Conservation (phyloP, 2,113 vertebrate species). For the Motacilla alba region DNA sequence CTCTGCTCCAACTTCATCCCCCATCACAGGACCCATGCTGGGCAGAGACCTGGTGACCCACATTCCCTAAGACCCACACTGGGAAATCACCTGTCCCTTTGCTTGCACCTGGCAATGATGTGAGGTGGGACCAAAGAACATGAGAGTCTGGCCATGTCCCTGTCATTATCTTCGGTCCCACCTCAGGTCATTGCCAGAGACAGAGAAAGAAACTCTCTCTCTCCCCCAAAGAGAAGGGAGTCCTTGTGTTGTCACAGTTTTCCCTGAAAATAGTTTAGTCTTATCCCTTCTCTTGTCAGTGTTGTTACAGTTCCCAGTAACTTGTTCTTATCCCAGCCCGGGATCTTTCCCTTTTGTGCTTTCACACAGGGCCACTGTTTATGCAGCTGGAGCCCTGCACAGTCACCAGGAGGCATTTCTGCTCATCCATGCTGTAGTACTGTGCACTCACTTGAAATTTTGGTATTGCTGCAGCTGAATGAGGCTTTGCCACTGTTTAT, state of each 20-base stretch:
- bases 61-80: too few relatives aligned
- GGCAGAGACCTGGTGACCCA: not conserved
- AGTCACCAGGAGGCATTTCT: not conserved
- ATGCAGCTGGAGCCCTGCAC: not conserved
- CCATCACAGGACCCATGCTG: not conserved
- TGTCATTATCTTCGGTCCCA: accelerated
- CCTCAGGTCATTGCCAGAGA: not conserved
- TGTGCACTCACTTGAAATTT: not conserved
- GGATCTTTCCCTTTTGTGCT: not conserved
- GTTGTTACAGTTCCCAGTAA: too few relatives aligned
- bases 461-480: not conserved
- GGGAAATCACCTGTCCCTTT: not conserved
- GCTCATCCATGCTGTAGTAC: accelerated
- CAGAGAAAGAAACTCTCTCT: not conserved
- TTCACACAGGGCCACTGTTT: not conserved
- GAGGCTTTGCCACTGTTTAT: not conserved
- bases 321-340: accelerated
- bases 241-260: not conserved
- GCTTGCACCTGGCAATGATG: not conserved
- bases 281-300: not conserved
- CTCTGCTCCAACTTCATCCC: not conserved
- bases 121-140: not conserved
- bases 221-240: not conserved
- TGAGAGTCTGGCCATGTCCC: not conserved
- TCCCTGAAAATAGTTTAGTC: accelerated